phyloP scores from a whole-genome alignment of 2,888 invertebrate genomes.

The Scrobipalpa costella region DNA sequence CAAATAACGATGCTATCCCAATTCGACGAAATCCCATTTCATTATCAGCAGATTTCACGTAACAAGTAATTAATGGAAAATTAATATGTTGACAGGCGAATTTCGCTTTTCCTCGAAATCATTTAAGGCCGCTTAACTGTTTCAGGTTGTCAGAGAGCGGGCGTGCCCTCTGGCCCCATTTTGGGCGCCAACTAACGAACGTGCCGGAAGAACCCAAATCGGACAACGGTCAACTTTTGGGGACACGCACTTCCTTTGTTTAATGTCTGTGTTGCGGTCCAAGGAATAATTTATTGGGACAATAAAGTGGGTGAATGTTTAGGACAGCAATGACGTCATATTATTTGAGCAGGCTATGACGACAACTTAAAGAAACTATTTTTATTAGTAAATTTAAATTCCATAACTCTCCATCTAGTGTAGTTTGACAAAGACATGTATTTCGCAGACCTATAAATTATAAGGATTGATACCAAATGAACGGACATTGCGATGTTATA shows the following conservation, averaged over 20 bases:
- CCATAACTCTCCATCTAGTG: too few species aligned
- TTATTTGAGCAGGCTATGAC: background rate
- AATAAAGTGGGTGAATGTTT: background rate
- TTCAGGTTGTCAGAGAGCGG: background rate
- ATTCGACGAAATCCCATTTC: background rate
- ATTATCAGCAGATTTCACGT: background rate
- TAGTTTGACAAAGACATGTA: too few species aligned
- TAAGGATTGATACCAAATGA: too few species aligned
- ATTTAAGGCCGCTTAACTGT: slow-evolving; percentile 1
- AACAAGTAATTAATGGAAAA: background rate
- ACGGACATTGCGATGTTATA: too few species aligned
- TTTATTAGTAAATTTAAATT: background rate
- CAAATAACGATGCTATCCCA: background rate
- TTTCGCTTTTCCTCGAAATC: slow-evolving; percentile 5
- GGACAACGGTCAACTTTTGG: slow-evolving; percentile 4
- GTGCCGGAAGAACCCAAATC: background rate
- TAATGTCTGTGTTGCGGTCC: slow-evolving; percentile 6
- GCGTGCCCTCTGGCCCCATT: slow-evolving; percentile 6
- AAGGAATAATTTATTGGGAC: slow-evolving; percentile 1
- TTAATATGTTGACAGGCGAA: background rate
- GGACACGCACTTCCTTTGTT: slow-evolving; percentile 19
- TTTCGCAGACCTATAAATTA: too few species aligned
- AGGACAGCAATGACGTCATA: background rate
- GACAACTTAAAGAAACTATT: background rate
- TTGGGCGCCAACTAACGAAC: slow-evolving; percentile 16